Conservation (phyloP, 2,797 vertebrate genomes). For the Coccyzus lansbergi region DNA sequence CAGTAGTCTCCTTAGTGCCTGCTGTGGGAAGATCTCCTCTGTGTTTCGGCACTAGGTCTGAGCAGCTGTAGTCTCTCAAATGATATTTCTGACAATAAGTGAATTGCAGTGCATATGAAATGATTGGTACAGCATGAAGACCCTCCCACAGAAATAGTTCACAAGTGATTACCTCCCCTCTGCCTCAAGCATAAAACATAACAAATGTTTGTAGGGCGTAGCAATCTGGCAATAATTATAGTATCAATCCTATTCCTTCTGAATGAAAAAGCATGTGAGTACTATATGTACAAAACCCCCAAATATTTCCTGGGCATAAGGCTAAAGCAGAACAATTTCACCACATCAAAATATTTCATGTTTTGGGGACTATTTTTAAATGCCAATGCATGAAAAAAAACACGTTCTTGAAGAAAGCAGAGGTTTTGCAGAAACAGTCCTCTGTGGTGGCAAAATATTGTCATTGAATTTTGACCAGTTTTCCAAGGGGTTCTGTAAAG, state of each 20-base stretch:
- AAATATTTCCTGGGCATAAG: constrained; percentile 7
- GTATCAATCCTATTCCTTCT: background rate
- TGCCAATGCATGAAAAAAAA: background rate
- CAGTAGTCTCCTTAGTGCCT: background rate
- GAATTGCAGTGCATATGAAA: background rate
- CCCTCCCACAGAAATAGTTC: background rate
- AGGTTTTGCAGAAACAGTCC: background rate
- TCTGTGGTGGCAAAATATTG: background rate
- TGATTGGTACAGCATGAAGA: background rate
- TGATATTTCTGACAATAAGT: background rate
- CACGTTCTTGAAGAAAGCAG: background rate
- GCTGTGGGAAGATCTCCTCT: background rate
- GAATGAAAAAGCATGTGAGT: background rate
- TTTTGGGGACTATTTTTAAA: background rate
- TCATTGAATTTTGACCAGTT: background rate
- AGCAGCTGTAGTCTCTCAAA: background rate
- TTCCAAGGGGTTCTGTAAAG: background rate
- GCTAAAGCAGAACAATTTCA: background rate
- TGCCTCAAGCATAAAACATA: background rate
- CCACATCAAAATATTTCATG: background rate
- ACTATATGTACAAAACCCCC: background rate
- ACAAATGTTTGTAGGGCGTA: background rate
- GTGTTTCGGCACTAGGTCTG: background rate
- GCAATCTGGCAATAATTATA: background rate
- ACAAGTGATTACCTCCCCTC: background rate